Evolutionary conservation across 2,888 invertebrate genomes (phyloP).

Genomic region (Drosophila putrida): DNA sequence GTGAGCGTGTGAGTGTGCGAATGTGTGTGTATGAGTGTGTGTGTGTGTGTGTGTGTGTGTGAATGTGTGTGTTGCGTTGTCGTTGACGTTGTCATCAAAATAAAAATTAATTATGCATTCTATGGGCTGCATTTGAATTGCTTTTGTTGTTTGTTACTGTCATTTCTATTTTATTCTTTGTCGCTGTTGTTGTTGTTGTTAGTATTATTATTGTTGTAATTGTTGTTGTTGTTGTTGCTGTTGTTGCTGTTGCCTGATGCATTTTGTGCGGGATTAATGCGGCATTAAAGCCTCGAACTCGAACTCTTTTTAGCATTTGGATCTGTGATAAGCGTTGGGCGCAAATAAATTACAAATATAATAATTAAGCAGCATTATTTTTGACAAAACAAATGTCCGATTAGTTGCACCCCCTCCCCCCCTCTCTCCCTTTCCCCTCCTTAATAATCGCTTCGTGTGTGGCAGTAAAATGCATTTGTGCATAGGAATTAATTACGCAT

Average conservation of each 20-base stretch:
- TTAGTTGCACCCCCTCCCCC: slow-evolving; percentile 24
- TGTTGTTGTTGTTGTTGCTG: slow-evolving; percentile 28
- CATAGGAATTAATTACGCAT: slow-evolving; percentile 84
- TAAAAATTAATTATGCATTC: slow-evolving; percentile 85
- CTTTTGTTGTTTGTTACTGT: slow-evolving; percentile 78
- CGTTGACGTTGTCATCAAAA: slow-evolving; percentile 83
- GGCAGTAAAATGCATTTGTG: slow-evolving; percentile 73
- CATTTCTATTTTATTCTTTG: slow-evolving; percentile 68
- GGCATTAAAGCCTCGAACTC: slow-evolving; percentile 64
- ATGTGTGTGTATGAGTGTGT: background rate
- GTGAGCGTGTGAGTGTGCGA: background rate
- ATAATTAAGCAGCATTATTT: slow-evolving; percentile 83
- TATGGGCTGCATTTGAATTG: slow-evolving; percentile 80
- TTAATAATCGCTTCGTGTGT: slow-evolving; percentile 36
- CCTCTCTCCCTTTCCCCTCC: background rate
- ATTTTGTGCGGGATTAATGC: slow-evolving; percentile 69
- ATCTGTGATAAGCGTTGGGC: slow-evolving; percentile 71
- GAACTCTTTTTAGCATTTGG: slow-evolving; percentile 55
- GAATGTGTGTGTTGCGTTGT: slow-evolving; percentile 18
- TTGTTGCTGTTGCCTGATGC: slow-evolving; percentile 28
- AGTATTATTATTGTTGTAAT: slow-evolving; percentile 47
- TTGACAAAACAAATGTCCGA: slow-evolving; percentile 74
- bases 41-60: slow-evolving; percentile 1
- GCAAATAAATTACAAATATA: slow-evolving; percentile 83
- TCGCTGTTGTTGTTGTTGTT: slow-evolving; percentile 23